A percentile compares a stretch with the other conserved stretches of the same genome.
Evolutionary conservation across 2,797 vertebrate species (phyloP).

Genomic region (Uromys caudimaculatus): DNA sequence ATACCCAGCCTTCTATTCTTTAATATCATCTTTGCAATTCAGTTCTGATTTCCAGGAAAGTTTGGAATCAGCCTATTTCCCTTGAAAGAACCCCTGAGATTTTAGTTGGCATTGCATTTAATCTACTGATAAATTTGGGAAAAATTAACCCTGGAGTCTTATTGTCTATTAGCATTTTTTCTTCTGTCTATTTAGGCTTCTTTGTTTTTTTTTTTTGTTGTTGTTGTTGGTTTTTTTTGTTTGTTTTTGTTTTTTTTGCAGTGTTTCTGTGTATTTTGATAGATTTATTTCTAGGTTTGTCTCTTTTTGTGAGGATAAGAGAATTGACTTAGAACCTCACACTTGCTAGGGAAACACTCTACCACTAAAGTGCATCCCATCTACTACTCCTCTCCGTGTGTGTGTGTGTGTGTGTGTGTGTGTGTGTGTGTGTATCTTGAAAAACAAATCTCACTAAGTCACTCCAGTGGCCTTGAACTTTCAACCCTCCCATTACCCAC

Average conservation of each 20-base stretch:
- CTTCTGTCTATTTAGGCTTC: background rate
- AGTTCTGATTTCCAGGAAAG: background rate
- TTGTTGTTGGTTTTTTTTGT: too few species aligned
- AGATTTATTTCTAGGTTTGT: background rate
- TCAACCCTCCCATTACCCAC: background rate
- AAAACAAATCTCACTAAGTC: background rate
- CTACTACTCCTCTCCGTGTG: too few species aligned
- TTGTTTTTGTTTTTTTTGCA: background rate
- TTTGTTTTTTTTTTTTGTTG: background rate
- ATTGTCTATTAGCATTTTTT: too few species aligned
- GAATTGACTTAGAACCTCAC: background rate
- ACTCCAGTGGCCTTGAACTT: background rate
- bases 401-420: background rate
- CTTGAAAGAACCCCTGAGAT: background rate
- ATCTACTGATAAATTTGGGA: background rate
- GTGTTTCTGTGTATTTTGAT: background rate
- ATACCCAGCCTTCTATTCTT: background rate
- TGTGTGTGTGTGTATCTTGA: background rate
- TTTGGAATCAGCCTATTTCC: constrained; percentile 38
- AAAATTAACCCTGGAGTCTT: background rate
- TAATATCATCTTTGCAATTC: background rate
- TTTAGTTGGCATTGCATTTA: constrained; percentile 24
- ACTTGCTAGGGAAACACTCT: background rate
- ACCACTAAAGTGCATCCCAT: background rate
- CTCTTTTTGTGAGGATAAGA: background rate